Percentiles rank a stretch among this genome's conserved stretches.
Conservation (phyloP, 1,140 invertebrate species). For the Eriocheir sinensis region DNA sequence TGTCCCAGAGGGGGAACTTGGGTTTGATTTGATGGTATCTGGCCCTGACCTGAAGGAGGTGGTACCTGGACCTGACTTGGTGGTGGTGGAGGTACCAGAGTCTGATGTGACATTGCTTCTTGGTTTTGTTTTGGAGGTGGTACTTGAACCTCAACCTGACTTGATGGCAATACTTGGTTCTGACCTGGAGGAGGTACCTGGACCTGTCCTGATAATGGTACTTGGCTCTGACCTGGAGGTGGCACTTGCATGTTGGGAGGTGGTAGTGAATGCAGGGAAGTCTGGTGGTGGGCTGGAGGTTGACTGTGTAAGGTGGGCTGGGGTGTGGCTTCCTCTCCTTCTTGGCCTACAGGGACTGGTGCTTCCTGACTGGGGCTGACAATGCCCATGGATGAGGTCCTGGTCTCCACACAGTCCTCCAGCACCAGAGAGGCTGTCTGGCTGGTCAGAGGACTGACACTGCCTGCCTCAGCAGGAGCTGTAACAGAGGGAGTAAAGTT, state of each 20-base stretch:
- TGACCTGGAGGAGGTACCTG: not conserved
- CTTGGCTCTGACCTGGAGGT: not conserved
- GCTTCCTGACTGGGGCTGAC: not conserved
- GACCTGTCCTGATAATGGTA: conserved; percentile 1
- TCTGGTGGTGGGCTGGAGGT: conserved; percentile 17
- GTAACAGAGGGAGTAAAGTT: conserved; percentile 56
- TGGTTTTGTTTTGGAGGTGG: conserved; percentile 18
- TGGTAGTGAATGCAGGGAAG: not conserved
- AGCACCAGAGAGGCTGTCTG: conserved; percentile 61
- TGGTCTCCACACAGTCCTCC: conserved; percentile 50
- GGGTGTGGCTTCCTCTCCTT: not conserved
- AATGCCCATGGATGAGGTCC: conserved; percentile 35
- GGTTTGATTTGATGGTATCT: not conserved
- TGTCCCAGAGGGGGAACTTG: not conserved
- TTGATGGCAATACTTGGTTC: conserved; percentile 25
- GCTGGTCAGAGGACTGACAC: conserved; percentile 58
- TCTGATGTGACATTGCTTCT: not conserved
- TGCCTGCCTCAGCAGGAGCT: conserved; percentile 64
- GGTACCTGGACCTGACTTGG: not conserved
- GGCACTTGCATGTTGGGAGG: not conserved
- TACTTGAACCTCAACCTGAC: not conserved
- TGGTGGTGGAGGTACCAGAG: not conserved
- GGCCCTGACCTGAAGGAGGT: not conserved
- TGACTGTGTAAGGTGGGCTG: not conserved
- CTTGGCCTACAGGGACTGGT: not conserved